Base-by-base conservation (phyloP, 2,113 vertebrate species). In the Pomatorhinus ruficollis region DNA sequence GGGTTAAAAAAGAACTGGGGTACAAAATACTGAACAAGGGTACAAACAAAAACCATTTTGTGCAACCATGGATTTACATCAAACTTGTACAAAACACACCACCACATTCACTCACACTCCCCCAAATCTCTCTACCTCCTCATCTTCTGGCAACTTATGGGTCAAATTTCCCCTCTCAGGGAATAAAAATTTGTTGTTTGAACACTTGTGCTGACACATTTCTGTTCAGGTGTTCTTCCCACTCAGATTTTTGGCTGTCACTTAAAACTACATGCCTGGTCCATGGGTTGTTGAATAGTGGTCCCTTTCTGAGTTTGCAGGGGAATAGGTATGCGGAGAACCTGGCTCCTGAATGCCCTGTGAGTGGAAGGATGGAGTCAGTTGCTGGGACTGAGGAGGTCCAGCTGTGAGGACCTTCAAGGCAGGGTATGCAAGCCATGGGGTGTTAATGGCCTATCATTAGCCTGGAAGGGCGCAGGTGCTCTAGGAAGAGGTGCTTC, bases 381-480 rank as follows among this genome's bases (percentile, higher is more conserved):
- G 90, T 75, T 84, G 64, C 60, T 87, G 56, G 56, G 81, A 49
- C 49, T 82, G 57, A 94, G 78, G 44, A 90, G 74, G 70, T 91
- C 84, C 82, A 87, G 78, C 94, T 96, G 94, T 76, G 94, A 93
- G 75, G 74, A 85, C 70, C 65, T 93, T 82, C 31, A 84, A 79
- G 74, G 70, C 70, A 91, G 57, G 13, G 65, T 87, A 53, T 76
- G 61, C 75, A 90, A 93, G 40, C 74, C 82, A 53, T 88, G 82
- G 84, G 65, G 78, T 91, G 90, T 87, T 94, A 94, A 94, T 90
- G 78, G 66, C 70, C 57, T 40, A 25, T 91, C 65, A 40, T 93
- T 91, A 76, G 47, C 13, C 44, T 87, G 64, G 47, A 84, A 93
- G 81, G 56, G 52, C 0, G 4, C 78, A 87, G 60, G 56, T 89